Percentiles rank a stretch among this genome's conserved stretches.
phyloP scores from a whole-genome alignment of 2,113 vertebrate species.

The Nymphicus hollandicus region DNA sequence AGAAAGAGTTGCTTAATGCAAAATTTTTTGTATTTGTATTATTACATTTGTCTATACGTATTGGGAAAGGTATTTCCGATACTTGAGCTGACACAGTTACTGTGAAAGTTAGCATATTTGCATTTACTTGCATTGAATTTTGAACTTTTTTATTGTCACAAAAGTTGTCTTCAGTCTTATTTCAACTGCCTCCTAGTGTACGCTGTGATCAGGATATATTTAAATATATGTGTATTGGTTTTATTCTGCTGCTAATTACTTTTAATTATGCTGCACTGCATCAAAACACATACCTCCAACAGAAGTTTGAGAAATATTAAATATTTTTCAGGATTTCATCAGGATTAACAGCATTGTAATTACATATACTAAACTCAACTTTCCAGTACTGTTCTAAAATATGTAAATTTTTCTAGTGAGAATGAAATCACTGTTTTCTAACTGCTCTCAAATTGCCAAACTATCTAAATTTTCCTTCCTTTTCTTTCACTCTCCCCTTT shows the following conservation, averaged over 20 bases:
- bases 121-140: not conserved
- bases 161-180: not conserved
- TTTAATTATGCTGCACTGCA: not conserved
- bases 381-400: not conserved
- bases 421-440: not conserved
- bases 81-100: not conserved
- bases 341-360: not conserved
- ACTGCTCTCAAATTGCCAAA: not conserved
- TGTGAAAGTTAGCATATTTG: not conserved
- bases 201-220: not conserved
- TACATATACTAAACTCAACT: not conserved
- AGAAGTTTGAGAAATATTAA: not conserved
- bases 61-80: not conserved
- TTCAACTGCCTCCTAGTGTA: not conserved
- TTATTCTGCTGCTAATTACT: not conserved
- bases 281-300: not conserved
- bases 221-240: not conserved
- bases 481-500: not conserved
- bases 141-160: not conserved
- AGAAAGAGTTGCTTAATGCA: not conserved
- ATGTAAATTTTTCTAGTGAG: rapidly evolving
- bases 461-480: not conserved
- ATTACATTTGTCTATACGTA: not conserved
- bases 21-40: not conserved
- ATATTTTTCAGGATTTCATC: not conserved